Evolutionary conservation across 2,113 vertebrate species (phyloP).

Genomic region (Corvus cornix): DNA sequence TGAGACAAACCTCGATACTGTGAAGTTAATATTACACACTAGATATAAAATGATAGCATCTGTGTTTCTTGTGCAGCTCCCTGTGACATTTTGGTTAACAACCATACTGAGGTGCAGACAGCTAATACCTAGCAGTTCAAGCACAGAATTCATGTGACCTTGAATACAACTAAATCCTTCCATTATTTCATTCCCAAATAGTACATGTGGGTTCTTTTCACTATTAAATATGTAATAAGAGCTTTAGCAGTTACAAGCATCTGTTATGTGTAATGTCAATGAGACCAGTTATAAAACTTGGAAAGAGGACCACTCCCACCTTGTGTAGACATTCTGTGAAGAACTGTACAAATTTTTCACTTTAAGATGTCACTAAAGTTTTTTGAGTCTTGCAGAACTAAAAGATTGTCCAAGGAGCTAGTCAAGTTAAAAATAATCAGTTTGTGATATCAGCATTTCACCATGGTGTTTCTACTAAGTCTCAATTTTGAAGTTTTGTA

Average conservation of each 20-base stretch:
- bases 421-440: not conserved
- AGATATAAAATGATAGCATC: not conserved
- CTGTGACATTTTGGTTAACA: accelerated
- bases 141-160: not conserved
- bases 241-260: not conserved
- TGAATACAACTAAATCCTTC: not conserved
- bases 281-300: not conserved
- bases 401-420: not conserved
- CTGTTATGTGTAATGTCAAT: not conserved
- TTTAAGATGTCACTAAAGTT: not conserved
- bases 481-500: not conserved
- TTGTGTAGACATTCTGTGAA: not conserved
- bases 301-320: not conserved
- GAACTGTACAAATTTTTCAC: not conserved
- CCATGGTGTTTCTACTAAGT: not conserved
- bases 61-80: not conserved
- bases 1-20: not conserved
- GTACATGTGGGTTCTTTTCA: not conserved
- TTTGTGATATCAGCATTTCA: not conserved
- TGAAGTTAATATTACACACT: not conserved
- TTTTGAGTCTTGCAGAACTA: not conserved
- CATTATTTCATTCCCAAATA: not conserved
- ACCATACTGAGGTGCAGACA: not conserved
- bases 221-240: not conserved
- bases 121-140: not conserved